These are phyloP conservation scores for Neoaliturus tenellus DNA, from an alignment of 2,888 invertebrate species.

Conservation along the genomic window DNA sequence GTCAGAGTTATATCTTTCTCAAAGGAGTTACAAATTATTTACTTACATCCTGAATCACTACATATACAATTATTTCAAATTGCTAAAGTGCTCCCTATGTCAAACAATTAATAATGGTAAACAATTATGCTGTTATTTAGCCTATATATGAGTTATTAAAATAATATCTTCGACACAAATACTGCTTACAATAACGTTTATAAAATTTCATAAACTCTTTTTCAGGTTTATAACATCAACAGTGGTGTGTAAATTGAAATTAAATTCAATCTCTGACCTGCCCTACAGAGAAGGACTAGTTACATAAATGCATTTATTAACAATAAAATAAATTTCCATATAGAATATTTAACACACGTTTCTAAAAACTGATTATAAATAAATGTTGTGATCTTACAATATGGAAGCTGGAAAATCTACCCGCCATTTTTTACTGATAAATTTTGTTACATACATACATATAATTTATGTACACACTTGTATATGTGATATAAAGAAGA, in stretches of 20 bases:
- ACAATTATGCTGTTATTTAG: neutral
- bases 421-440: neutral
- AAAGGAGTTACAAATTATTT: neutral
- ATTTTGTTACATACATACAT: constrained; percentile 23
- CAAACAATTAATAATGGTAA: neutral
- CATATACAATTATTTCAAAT: neutral
- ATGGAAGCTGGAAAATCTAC: constrained; percentile 26
- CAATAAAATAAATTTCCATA: constrained; percentile 28
- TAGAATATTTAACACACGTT: constrained; percentile 3
- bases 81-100: neutral
- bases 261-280: constrained; percentile 25
- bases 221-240: constrained; percentile 30
- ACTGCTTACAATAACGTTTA: constrained; percentile 13
- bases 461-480: neutral
- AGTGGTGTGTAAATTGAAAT: constrained; percentile 33
- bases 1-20: too few species aligned
- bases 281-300: constrained; percentile 24
- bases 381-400: constrained; percentile 3
- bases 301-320: constrained; percentile 33
- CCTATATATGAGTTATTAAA: constrained; percentile 4
- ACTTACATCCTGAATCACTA: neutral
- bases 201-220: constrained; percentile 26
- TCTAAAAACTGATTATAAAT: constrained; percentile 8
- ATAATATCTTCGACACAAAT: constrained; percentile 22
- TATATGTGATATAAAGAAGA: constrained; percentile 17